Conservation (phyloP, 2,113 vertebrate genomes). For the Lophochroa leadbeateri region DNA sequence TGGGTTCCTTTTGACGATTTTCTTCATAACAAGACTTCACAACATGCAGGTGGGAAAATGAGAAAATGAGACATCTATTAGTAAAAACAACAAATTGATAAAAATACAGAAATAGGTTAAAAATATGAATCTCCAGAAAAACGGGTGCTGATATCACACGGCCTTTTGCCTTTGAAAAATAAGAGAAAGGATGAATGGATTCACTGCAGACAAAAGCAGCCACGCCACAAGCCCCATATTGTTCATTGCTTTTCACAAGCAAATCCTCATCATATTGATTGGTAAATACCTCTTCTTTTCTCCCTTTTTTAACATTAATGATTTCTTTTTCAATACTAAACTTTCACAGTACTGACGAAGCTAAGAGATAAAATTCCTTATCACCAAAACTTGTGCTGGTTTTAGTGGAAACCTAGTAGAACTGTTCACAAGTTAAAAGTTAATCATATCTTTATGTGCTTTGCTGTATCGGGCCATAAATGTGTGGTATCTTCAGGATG, state of each 20-base stretch:
- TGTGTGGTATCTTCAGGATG: neutral
- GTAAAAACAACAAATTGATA: neutral
- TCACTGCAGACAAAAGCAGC: neutral
- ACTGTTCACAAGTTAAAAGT: neutral
- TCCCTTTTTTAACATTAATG: neutral
- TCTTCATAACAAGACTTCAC: neutral
- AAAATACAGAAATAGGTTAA: neutral
- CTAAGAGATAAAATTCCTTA: neutral
- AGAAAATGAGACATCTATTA: neutral
- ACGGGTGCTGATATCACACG: neutral
- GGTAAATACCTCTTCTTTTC: neutral
- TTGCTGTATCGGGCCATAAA: neutral
- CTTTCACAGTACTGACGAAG: neutral
- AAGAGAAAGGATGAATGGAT: neutral
- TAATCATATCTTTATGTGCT: neutral
- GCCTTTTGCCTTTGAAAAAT: constrained; percentile 8
- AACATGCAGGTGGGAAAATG: accelerated
- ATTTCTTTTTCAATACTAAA: neutral
- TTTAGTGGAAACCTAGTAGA: neutral
- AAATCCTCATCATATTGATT: neutral
- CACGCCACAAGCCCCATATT: neutral
- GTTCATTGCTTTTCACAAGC: neutral
- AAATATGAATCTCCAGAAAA: neutral
- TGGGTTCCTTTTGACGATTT: neutral
- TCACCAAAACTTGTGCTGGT: neutral